A percentile compares a stretch with the other conserved stretches of the same genome.
These are phyloP conservation scores for Troides aeacus DNA, from an alignment of 2,888 invertebrate species.

Conservation along the genomic window DNA sequence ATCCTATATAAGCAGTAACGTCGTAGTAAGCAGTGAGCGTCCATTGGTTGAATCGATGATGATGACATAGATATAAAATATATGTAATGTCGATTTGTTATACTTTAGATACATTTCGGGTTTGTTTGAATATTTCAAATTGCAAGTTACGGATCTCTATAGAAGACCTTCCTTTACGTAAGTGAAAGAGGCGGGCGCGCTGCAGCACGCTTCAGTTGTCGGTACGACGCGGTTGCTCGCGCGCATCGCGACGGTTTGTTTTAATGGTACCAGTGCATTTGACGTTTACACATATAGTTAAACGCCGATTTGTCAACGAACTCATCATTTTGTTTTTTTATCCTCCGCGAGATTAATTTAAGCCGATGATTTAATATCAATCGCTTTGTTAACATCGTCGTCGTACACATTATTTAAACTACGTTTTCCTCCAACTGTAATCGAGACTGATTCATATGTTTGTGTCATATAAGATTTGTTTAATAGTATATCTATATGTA, in stretches of 20 bases:
- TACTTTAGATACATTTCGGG: too few species aligned
- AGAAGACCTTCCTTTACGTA: conserved; percentile 42
- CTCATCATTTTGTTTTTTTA: conserved; percentile 2
- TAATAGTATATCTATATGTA: not conserved
- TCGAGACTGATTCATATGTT: not conserved
- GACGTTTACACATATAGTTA: conserved; percentile 5
- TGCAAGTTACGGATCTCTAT: conserved; percentile 19
- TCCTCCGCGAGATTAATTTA: not conserved
- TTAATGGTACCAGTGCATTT: conserved; percentile 22
- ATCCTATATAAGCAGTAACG: too few species aligned
- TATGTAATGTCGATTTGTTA: too few species aligned
- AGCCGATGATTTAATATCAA: not conserved
- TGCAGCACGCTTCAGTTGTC: conserved; percentile 54
- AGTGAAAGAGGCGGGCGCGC: conserved; percentile 68
- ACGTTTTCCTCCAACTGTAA: not conserved
- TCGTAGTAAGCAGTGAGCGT: too few species aligned
- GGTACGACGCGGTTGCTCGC: conserved; percentile 59
- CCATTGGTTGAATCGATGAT: too few species aligned
- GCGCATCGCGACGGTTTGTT: conserved; percentile 43
- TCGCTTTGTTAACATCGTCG: not conserved
- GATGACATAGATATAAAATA: too few species aligned
- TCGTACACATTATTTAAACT: not conserved
- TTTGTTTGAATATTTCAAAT: conserved; percentile 18
- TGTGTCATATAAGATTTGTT: not conserved
- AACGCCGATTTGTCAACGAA: conserved; percentile 15